These are phyloP conservation scores for Lordiphosa collinella DNA, from an alignment of 1,140 invertebrate genomes.

Conservation along the genomic window DNA sequence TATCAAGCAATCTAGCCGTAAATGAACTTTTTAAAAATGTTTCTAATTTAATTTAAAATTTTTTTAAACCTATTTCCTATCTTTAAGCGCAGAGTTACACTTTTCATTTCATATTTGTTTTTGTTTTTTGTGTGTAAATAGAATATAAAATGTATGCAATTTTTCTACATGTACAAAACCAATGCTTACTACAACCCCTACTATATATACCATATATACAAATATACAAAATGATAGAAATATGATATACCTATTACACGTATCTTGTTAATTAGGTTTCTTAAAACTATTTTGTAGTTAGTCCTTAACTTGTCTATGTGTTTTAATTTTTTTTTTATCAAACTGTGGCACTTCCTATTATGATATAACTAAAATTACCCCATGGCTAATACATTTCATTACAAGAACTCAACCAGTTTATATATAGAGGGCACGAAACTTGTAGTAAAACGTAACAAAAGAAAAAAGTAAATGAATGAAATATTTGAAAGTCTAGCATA, in stretches of 20 bases:
- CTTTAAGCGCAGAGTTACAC: slow-evolving; percentile 28
- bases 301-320: slow-evolving; percentile 38
- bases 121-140: slow-evolving; percentile 36
- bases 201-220: slow-evolving; percentile 31
- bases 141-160: not conserved
- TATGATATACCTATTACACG: slow-evolving; percentile 1
- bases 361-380: slow-evolving; percentile 11
- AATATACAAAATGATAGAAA: slow-evolving; percentile 35
- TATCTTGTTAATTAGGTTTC: slow-evolving; percentile 72
- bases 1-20: slow-evolving; percentile 66
- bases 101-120: slow-evolving; percentile 6
- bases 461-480: not conserved
- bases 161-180: slow-evolving; percentile 42
- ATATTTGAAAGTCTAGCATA: slow-evolving; percentile 66
- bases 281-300: slow-evolving; percentile 70
- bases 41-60: slow-evolving; percentile 17
- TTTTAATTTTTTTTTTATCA: slow-evolving; percentile 25
- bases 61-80: slow-evolving; percentile 2
- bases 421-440: slow-evolving; percentile 3
- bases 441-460: slow-evolving; percentile 23
- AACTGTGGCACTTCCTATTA: slow-evolving; percentile 38
- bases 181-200: slow-evolving; percentile 34
- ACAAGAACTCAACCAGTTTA: not conserved
- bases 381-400: slow-evolving; percentile 14
- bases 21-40: slow-evolving; percentile 27